Conservation (phyloP, 2,888 invertebrate genomes). For the Mythimna impura region DNA sequence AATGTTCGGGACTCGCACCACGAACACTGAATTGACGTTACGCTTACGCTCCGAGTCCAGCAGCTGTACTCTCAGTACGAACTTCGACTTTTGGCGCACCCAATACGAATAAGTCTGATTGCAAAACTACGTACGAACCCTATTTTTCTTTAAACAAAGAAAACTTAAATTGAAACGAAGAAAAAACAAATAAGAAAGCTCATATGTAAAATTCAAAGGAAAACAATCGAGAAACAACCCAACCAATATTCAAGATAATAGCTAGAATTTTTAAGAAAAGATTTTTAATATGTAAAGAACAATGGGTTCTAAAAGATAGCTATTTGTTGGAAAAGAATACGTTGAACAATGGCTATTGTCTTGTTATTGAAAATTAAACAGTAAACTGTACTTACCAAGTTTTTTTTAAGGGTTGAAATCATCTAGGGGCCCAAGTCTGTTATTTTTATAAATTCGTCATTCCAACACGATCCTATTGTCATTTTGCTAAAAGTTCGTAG, state of each 20-base stretch:
- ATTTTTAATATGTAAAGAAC: conserved; percentile 56
- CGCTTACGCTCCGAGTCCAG: no score
- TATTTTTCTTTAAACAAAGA: conserved; percentile 5
- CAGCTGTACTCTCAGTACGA: no score
- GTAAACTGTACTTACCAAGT: conserved; percentile 7
- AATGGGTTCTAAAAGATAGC: conserved; percentile 51
- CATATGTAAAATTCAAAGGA: conserved; percentile 7
- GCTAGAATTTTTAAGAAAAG: conserved; percentile 39
- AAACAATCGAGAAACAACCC: conserved; percentile 15
- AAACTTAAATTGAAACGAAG: not conserved
- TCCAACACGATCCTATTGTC: no score
- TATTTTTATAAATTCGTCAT: no score
- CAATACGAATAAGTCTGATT: not conserved
- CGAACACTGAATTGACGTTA: no score
- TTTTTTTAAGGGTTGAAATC: no score
- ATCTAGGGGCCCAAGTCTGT: no score
- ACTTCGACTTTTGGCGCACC: no score
- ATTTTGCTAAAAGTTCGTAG: no score
- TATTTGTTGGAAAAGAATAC: conserved; percentile 43
- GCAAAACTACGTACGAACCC: not conserved
- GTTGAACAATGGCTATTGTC: conserved; percentile 51
- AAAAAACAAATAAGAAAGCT: not conserved
- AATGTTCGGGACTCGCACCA: no score
- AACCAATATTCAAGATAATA: conserved; percentile 47
- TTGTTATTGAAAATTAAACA: conserved; percentile 54